Base-by-base conservation (phyloP, 2,113 vertebrate genomes). In the Quiscalus mexicanus region DNA sequence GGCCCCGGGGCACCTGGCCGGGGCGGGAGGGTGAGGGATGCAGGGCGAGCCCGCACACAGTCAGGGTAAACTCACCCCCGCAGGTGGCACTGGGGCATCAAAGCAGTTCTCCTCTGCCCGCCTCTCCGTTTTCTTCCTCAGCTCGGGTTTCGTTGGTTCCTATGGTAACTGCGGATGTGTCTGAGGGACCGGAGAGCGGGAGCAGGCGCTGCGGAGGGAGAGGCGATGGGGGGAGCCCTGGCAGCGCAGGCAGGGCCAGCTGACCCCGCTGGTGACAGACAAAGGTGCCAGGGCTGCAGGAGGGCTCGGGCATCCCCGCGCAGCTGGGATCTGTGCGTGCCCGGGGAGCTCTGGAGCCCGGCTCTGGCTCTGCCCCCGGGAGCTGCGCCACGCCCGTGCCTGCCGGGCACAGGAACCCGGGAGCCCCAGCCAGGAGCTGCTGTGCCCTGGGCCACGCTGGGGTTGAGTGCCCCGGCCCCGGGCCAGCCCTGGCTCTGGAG, bases 81-180 rank as follows among this genome's bases (percentile, higher is more conserved):
- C 91, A 78, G 93, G 95, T 95, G 96, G 95, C 96, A 80, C 73
- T 6, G 30, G 85, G 92, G 95, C 79, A 92, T 24, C 62, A 75
- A 27, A 83, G 83, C 42, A 19, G 12, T 39, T 81, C 53, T 63
- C 27, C 50, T 49, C 50, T 35, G 35, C 58, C 68, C 24, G 25
- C 55, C 30, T 63, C 68, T 68, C 44, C 65, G 56, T 70, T 63
- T 41, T 42, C 47, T 33, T 13, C 84, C 49, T 37, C 69, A 88
- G 95, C 94, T 96, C 81, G 96, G 95, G 96, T 98, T 97, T 95
- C 94, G 56, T 80, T 68, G 50, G 98, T 98, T 98, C 97, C 98
- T 95, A 98, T 98, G 98, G 97, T 90, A 98, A 98, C 98, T 85
- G 60, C 5, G 90, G 88, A 76, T 91, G 93, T 94, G 95, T 90